Evolutionary conservation across 2,888 invertebrate species (phyloP), one percentile per base, ranked within the genome.

Genomic region (Geotrupes spiniger): DNA sequence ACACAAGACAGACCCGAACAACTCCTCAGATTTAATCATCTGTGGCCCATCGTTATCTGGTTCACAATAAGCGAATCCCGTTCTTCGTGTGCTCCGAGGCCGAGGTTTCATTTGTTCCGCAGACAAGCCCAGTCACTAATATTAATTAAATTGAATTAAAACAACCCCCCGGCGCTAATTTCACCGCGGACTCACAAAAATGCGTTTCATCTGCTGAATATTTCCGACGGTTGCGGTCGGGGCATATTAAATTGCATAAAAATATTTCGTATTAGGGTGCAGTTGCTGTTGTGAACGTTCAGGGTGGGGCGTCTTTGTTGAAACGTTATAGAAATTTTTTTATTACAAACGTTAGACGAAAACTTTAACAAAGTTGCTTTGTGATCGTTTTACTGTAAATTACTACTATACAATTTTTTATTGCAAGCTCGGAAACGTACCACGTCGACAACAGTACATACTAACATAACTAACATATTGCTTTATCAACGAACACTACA

Each of bases 1-100:
- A 69, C 65, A 65, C 63, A 64, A 64, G 65, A 66, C 66, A 65
- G 58, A 55, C 63, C 62, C 63, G 61, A 60, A 62, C 58, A 58
- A 61, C 61, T 64, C 56, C 59, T 59, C 59, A 63, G 65, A 66
- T 65, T 66, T 63, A 64, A 65, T 64, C 65, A 60, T 59, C 57
- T 48, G 52, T 46, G 52, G 50, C 49, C 33, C 33, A 33, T 33
- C 33, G 33, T 33, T 33, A 33, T 33, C 33, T 33, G n/a, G 14
- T 15, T 33, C 33, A 33, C 33, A 33, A 33, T 33, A 33, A 10
- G 11, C 33, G 33, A 33, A 15, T 21, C 33, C 33, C 33, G 11
- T 33, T 10, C 33, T 33, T 33, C 33, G 33, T 14, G 29, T 11
- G 29, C 29, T 29, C 12, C 12, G 10, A 29, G n/a, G 29, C 29